phyloP scores from a whole-genome alignment of 2,888 invertebrate species.

The Mythimna vitellina region DNA sequence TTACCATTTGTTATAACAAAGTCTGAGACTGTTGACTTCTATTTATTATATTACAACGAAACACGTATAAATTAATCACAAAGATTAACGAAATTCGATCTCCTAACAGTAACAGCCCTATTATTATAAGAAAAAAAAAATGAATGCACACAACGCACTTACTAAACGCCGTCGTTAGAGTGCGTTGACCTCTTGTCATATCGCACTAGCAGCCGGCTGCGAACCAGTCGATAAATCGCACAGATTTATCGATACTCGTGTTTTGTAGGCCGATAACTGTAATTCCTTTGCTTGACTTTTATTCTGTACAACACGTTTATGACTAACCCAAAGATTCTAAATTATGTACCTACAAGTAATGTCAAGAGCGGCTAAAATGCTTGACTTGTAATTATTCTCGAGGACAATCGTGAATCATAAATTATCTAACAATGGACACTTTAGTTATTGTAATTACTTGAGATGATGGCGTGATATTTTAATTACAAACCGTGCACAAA shows the following conservation, averaged over 20 bases:
- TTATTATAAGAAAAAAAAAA: slow-evolving; percentile 68
- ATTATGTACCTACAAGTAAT: slow-evolving; percentile 15
- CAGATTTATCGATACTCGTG: slow-evolving; percentile 68
- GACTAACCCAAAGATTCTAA: slow-evolving; percentile 13
- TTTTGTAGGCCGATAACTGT: slow-evolving; percentile 64
- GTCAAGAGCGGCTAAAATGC: slow-evolving; percentile 11
- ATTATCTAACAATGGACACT: slow-evolving; percentile 28
- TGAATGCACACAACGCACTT: slow-evolving; percentile 76
- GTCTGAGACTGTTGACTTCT: too few species aligned
- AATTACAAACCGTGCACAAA: neutral
- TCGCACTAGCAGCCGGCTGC: slow-evolving; percentile 79
- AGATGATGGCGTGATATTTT: slow-evolving; percentile 13
- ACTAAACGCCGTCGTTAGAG: slow-evolving; percentile 68
- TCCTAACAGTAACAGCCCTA: slow-evolving; percentile 56
- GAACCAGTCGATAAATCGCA: slow-evolving; percentile 65
- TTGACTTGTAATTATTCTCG: slow-evolving; percentile 26
- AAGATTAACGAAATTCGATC: slow-evolving; percentile 49
- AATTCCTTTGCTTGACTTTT: slow-evolving; percentile 56
- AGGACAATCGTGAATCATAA: slow-evolving; percentile 8
- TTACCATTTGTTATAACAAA: slow-evolving; percentile 16
- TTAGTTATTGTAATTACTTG: slow-evolving; percentile 22
- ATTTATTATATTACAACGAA: too few species aligned
- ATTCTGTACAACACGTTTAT: slow-evolving; percentile 52
- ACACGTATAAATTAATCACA: neutral
- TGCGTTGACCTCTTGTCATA: slow-evolving; percentile 82